Evolutionary conservation across 2,888 invertebrate species (phyloP).

Genomic region (Eupelmus urozonus): DNA sequence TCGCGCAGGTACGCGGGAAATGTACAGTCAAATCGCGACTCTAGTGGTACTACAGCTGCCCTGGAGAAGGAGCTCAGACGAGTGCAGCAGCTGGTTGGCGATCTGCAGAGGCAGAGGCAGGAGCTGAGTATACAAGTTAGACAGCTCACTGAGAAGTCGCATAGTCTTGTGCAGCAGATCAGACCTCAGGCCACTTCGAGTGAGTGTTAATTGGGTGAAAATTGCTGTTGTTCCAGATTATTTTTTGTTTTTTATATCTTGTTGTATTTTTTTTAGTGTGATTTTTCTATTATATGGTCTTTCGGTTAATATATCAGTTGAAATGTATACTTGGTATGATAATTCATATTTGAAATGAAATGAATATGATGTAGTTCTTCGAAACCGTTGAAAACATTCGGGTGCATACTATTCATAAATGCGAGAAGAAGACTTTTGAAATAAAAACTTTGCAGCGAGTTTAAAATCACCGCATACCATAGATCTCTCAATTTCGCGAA

Average conservation of each 20-base stretch:
- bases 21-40: conserved; percentile 65
- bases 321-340: no score
- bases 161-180: conserved; percentile 83
- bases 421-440: no score
- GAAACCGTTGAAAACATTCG: no score
- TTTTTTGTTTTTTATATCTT: background rate
- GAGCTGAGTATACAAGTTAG: conserved; percentile 91
- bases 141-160: conserved; percentile 89
- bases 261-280: no score
- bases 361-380: no score
- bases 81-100: conserved; percentile 91
- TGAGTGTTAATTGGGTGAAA: conserved; percentile 47
- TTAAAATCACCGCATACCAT: no score
- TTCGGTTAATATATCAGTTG: no score
- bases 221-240: background rate
- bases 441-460: no score
- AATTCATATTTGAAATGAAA: no score
- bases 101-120: conserved; percentile 90
- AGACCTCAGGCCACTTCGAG: conserved; percentile 73
- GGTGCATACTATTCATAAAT: no score
- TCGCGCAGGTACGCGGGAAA: conserved; percentile 80
- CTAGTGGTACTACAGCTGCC: conserved; percentile 81
- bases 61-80: conserved; percentile 89
- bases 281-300: no score
- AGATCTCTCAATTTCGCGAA: no score